phyloP scores from a whole-genome alignment of 1,140 invertebrate species.

The Neodiprion pinetum region DNA sequence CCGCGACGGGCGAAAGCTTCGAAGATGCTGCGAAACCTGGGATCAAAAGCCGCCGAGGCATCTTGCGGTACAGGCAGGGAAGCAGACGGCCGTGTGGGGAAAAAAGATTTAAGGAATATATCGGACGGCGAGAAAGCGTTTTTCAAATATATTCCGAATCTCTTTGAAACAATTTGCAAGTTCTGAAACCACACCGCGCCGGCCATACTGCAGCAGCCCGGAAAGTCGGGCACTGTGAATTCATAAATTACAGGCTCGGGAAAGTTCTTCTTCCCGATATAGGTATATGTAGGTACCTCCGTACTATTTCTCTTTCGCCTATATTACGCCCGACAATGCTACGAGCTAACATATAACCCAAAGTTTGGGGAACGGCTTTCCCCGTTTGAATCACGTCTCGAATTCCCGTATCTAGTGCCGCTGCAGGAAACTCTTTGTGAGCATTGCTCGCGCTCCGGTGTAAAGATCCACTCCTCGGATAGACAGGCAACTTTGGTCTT shows the following conservation, averaged over 20 bases:
- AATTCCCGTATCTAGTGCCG: not conserved
- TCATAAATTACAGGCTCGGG: not conserved
- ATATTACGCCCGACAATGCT: not conserved
- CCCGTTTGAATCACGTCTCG: not conserved
- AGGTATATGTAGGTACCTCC: not conserved
- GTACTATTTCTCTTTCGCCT: not conserved
- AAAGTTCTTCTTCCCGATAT: not conserved
- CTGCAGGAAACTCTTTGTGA: not conserved
- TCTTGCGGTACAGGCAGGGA: too few relatives aligned
- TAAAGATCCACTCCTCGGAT: not conserved
- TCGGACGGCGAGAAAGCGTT: too few relatives aligned
- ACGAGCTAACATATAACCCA: not conserved
- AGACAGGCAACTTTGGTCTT: not conserved
- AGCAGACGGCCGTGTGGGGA: too few relatives aligned
- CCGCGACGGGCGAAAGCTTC: too few relatives aligned
- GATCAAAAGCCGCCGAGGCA: too few relatives aligned
- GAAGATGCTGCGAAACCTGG: too few relatives aligned
- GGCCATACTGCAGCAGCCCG: too few relatives aligned
- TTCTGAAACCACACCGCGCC: not conserved
- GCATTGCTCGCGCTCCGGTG: not conserved
- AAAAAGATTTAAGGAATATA: too few relatives aligned
- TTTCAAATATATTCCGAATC: too few relatives aligned
- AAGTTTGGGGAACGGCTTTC: not conserved
- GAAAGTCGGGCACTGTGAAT: not conserved
- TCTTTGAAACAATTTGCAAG: constrained; percentile 1